Evolutionary conservation across 2,888 invertebrate species (phyloP).

Genomic region (Dione vanillae): DNA sequence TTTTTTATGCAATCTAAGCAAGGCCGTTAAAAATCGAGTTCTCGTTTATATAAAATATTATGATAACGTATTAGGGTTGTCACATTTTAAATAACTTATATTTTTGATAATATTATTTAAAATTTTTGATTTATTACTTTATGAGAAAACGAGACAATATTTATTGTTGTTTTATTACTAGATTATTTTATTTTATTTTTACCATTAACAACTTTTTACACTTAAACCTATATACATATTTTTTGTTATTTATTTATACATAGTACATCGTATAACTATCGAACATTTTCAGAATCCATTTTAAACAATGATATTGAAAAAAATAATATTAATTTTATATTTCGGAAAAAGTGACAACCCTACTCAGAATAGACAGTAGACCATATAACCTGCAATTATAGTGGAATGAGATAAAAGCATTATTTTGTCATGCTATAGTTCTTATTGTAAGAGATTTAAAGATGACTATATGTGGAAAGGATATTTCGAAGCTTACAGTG

Average conservation of each 20-base stretch:
- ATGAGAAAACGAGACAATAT: too few species aligned
- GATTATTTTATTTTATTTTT: too few species aligned
- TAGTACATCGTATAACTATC: too few species aligned
- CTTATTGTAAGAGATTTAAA: constrained; percentile 23
- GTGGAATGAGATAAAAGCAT: constrained; percentile 48
- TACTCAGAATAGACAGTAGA: constrained; percentile 58
- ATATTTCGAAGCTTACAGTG: constrained; percentile 34
- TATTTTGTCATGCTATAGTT: constrained; percentile 20
- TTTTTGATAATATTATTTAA: neutral
- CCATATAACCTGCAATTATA: constrained; percentile 67
- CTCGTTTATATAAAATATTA: constrained; percentile 71
- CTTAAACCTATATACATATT: too few species aligned
- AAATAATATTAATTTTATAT: neutral
- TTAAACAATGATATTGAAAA: too few species aligned
- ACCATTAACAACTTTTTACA: too few species aligned
- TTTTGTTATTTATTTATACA: too few species aligned
- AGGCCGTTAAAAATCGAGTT: constrained; percentile 63
- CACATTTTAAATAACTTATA: neutral
- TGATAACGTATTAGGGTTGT: constrained; percentile 48
- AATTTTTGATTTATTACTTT: too few species aligned
- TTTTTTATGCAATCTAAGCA: constrained; percentile 46
- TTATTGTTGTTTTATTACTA: too few species aligned
- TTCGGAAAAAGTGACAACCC: neutral
- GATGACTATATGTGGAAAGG: constrained; percentile 10
- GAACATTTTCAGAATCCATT: too few species aligned